phyloP scores from a whole-genome alignment of 2,888 invertebrate species.

The Flexamia atlantica region DNA sequence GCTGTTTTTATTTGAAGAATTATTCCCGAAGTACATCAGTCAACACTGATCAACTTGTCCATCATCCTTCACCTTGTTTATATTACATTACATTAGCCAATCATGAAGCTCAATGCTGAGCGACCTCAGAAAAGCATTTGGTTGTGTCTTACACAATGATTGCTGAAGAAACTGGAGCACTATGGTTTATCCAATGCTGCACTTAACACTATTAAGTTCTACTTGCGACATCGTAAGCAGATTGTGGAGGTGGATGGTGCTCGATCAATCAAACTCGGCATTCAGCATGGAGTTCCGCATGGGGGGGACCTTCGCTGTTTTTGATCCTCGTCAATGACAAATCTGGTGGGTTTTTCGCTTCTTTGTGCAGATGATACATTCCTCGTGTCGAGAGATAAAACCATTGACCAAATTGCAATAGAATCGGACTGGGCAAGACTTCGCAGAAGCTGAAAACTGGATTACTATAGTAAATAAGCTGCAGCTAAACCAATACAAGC shows the following conservation, averaged over 20 bases:
- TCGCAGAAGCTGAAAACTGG: no score
- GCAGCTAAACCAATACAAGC: no score
- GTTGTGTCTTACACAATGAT: constrained; percentile 11
- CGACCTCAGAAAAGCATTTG: constrained; percentile 50
- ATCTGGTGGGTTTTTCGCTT: neutral
- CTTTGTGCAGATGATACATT: constrained; percentile 37
- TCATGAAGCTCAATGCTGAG: no score
- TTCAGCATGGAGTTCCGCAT: constrained; percentile 1
- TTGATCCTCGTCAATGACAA: constrained; percentile 29
- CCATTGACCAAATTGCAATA: no score
- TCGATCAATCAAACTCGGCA: neutral
- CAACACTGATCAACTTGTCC: no score
- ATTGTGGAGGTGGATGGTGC: neutral
- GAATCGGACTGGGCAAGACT: no score
- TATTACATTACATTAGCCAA: no score
- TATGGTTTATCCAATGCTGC: neutral
- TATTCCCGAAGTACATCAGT: no score
- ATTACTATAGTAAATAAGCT: no score
- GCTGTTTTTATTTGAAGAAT: no score
- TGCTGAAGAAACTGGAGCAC: neutral
- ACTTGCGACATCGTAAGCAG: neutral
- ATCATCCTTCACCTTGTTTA: no score
- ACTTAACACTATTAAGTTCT: neutral
- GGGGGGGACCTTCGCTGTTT: constrained; percentile 16
- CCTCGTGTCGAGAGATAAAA: neutral